A percentile compares a stretch with the other conserved stretches of the same genome.
Evolutionary conservation across 2,797 vertebrate genomes (phyloP).

Genomic region (Delichon dasypus): DNA sequence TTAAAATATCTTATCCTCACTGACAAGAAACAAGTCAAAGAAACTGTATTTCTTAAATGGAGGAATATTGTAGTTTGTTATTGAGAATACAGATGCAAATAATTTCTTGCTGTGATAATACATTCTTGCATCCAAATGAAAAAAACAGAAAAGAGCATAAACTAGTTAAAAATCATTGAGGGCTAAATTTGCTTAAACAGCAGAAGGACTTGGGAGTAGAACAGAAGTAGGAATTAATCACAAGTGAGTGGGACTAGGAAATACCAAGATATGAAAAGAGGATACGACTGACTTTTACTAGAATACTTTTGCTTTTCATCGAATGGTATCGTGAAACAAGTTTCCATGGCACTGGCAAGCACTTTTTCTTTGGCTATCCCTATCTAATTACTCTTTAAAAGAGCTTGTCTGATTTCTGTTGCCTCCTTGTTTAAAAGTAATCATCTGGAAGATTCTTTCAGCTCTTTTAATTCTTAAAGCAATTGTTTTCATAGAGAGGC

Average conservation of each 20-base stretch:
- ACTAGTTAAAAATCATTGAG: background rate
- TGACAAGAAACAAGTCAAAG: background rate
- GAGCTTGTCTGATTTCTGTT: background rate
- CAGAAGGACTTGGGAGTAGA: background rate
- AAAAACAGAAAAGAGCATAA: background rate
- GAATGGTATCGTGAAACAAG: background rate
- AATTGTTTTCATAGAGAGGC: background rate
- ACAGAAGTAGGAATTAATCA: background rate
- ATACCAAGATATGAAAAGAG: background rate
- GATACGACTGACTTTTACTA: background rate
- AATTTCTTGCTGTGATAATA: background rate
- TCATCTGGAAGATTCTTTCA: background rate
- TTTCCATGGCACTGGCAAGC: background rate
- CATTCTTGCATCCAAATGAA: background rate
- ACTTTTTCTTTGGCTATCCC: background rate
- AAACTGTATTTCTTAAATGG: background rate
- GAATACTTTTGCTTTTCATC: background rate
- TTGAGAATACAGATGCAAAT: background rate
- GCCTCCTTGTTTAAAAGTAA: background rate
- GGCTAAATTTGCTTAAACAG: background rate
- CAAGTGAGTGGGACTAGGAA: background rate
- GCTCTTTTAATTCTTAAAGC: background rate
- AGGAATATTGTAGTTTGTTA: background rate
- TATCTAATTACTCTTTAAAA: background rate
- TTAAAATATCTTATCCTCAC: background rate